Evolutionary conservation across 1,140 invertebrate species (phyloP).

Genomic region (Drosophila bifasciata): DNA sequence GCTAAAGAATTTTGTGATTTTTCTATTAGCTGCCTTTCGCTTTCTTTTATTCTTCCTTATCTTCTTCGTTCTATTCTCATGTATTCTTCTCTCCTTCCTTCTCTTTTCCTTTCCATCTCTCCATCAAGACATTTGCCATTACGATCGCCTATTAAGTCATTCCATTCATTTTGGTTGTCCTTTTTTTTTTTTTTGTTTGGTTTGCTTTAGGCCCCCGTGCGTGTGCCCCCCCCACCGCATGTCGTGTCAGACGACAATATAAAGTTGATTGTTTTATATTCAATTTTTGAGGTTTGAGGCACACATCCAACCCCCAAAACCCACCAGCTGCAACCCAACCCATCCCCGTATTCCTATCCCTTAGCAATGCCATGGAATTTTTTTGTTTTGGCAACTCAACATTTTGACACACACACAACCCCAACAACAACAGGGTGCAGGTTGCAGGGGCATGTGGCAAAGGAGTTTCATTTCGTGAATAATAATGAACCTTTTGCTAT

Average conservation of each 20-base stretch:
- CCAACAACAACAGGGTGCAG: conserved; percentile 1
- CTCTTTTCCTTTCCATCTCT: background rate
- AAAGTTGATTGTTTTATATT: conserved; percentile 74
- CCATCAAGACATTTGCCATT: background rate
- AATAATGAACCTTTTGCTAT: no score
- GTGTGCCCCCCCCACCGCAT: conserved; percentile 26
- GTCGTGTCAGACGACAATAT: conserved; percentile 79
- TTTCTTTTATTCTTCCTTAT: no score
- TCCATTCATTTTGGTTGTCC: conserved; percentile 17
- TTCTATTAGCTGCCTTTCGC: no score
- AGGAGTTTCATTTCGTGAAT: no score
- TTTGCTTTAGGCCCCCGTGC: conserved; percentile 1
- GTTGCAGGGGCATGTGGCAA: background rate
- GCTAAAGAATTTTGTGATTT: no score
- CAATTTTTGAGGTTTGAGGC: conserved; percentile 57
- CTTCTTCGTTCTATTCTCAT: no score
- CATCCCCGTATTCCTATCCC: background rate
- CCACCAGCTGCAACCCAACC: background rate
- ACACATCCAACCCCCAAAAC: conserved; percentile 12
- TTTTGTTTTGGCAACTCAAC: conserved; percentile 77
- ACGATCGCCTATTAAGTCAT: conserved; percentile 26
- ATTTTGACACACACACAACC: conserved; percentile 60
- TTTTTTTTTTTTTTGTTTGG: background rate
- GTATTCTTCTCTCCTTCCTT: no score
- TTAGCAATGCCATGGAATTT: conserved; percentile 59